Evolutionary conservation across 2,113 vertebrate genomes (phyloP), one percentile per base, ranked within the genome.

Genomic region (Pteruthius melanotis): DNA sequence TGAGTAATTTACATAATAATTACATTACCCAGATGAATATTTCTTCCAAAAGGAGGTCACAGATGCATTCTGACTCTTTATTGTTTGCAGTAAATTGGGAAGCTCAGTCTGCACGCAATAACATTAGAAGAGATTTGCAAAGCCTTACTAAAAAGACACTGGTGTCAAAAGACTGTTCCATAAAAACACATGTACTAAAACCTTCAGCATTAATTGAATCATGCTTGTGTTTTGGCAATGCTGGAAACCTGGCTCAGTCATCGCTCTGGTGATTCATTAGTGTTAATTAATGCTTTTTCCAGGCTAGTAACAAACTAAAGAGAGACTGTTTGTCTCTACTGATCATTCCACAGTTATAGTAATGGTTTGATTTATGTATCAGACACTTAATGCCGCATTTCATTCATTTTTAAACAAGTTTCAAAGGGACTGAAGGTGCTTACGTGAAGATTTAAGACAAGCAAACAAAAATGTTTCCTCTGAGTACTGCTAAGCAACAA

Each of bases 251-350:
- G 97, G 88, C 91, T 95, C 77, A 61, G 89, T 93, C 93, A 68
- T 76, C 60, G 35, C 93, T 95, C 59, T 88, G 77, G 82, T 98
- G 97, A 97, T 97, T 98, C 97, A 98, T 98, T 98, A 98, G 89
- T 97, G 92, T 89, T 98, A 98, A 98, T 98, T 97, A 97, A 95
- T 93, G 89, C 59, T 81, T 97, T 97, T 98, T 96, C 93, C 95
- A 90, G 93, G 94, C 96, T 94, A 96, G 90, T 97, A 90, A 95
- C 93, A 94, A 97, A 97, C 82, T 93, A 91, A 91, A 95, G 80
- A 96, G 79, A 95, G 95, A 91, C n/a, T 88, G 79, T 87, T 77
- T 95, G 70, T 88, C 96, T 96, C 89, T 96, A 95, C 95, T 97
- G 97, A 98, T 98, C 96, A 92, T 76, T 92, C 95, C 95, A 96